Conservation (phyloP, 2,113 vertebrate species). For the Amblyornis subalaris region DNA sequence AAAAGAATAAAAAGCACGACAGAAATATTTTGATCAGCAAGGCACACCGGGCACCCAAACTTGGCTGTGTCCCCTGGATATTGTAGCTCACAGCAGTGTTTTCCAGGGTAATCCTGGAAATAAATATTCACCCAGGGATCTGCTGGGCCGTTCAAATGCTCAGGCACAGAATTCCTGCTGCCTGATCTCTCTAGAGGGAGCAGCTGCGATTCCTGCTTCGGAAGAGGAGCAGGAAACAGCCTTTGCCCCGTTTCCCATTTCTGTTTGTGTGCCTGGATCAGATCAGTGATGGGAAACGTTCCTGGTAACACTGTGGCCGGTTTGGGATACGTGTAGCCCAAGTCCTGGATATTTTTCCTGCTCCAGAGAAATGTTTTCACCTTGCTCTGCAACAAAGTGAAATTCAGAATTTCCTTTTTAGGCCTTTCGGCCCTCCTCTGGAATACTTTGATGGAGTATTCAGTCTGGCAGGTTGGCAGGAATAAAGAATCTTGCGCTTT, state of each 20-base stretch:
- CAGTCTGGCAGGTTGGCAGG: background rate
- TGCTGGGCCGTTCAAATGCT: background rate
- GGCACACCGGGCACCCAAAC: background rate
- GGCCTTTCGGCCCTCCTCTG: background rate
- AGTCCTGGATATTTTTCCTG: fast-evolving
- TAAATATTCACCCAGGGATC: background rate
- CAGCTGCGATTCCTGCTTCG: fast-evolving
- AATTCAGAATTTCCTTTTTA: background rate
- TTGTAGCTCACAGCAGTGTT: background rate
- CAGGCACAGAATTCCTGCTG: background rate
- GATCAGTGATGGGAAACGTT: fast-evolving
- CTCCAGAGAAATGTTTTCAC: fast-evolving
- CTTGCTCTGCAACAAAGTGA: background rate
- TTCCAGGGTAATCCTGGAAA: background rate
- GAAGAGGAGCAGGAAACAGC: background rate
- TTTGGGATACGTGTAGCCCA: fast-evolving
- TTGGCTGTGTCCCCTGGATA: background rate
- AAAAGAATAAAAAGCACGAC: background rate
- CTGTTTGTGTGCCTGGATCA: background rate
- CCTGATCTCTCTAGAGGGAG: background rate
- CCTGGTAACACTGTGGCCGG: fast-evolving
- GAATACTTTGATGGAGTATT: background rate
- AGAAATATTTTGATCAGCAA: background rate
- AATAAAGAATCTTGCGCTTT: background rate
- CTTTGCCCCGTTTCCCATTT: background rate